Base-by-base conservation (phyloP, 1,140 invertebrate genomes). In the Drosophila trapezifrons region DNA sequence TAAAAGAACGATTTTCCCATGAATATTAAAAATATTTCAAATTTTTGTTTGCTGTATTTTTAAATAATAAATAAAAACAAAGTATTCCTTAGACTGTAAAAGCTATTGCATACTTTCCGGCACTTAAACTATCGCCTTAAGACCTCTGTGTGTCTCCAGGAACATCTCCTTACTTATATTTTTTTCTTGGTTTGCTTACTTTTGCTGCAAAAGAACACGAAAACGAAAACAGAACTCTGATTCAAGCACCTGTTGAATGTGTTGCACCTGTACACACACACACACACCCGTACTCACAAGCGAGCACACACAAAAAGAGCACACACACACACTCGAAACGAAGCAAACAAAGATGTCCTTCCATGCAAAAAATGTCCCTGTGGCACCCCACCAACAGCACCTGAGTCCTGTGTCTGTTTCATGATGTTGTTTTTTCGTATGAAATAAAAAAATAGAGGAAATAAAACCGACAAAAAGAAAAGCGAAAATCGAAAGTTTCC, bases 231-330 rank as follows among this genome's bases (percentile, higher is more conserved):
- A 54, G 52, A 79, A 79, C 63, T 86, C 62, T 74, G 79, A 72
- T 77, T 83, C 62, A 58, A 70, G 80, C 83, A 87, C 83, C 71
- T 86, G 83, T 87, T 86, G 83, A 87, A 87, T 87, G 76, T 79
- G 66, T 67, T 86, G 83, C 83, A 86, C 83, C 83, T 79, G 75
- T 52, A 66, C 40, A 63, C 42, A 54, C 27, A 40, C 52, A 25
- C 59, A 56, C 45, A 32, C 45, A 45, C 45, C 32, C 62, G n/a
- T n/a, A 47, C 55, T 43, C 76, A 38, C 15, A 6, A 15, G 3
- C 13, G 22, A 54, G 46, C 57, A 63, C 75, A 43, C 47, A 69
- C 57, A 67, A 37, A 15, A 54, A 38, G 49, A 63, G 54, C 58
- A 56, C 71, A 22, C 32, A 69, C 51, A 62, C 51, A 56, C n/a